A percentile compares a stretch with the other conserved stretches of the same genome.
phyloP scores from a whole-genome alignment of 1,140 invertebrate genomes.

The Caerostris darwini region DNA sequence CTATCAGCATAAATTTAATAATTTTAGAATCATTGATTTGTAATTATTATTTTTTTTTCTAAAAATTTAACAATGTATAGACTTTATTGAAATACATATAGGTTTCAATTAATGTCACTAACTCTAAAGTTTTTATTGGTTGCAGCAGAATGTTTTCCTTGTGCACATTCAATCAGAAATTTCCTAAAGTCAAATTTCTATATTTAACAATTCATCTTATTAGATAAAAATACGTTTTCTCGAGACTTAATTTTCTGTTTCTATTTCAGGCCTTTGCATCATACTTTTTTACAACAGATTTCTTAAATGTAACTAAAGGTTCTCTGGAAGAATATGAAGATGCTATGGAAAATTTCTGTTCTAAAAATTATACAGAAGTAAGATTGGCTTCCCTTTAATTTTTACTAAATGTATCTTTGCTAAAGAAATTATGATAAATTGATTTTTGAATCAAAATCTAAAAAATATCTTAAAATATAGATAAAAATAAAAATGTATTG shows the following conservation, averaged over 20 bases:
- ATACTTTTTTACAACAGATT: constrained; percentile 62
- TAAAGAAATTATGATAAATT: not conserved
- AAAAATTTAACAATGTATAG: not conserved
- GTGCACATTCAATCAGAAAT: not conserved
- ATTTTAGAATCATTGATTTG: not conserved
- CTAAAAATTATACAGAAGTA: constrained; percentile 51
- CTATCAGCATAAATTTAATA: not conserved
- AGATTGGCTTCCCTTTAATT: not conserved
- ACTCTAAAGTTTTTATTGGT: not conserved
- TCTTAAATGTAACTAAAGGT: constrained; percentile 55
- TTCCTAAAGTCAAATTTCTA: not conserved
- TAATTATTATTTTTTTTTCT: not conserved
- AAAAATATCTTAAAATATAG: too few species aligned
- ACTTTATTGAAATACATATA: too few species aligned
- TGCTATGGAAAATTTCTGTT: constrained; percentile 24
- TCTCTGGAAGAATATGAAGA: constrained; percentile 44
- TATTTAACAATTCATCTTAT: not conserved
- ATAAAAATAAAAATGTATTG: too few species aligned
- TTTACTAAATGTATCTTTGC: not conserved
- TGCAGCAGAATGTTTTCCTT: not conserved
- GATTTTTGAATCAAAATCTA: not conserved
- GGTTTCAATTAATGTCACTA: too few species aligned
- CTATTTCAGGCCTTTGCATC: constrained; percentile 69
- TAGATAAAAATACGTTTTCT: not conserved
- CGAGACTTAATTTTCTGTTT: not conserved